Percentiles rank a stretch among this genome's conserved stretches.
Evolutionary conservation across 2,797 vertebrate species (phyloP).

Genomic region (Lacerta bilineata): DNA sequence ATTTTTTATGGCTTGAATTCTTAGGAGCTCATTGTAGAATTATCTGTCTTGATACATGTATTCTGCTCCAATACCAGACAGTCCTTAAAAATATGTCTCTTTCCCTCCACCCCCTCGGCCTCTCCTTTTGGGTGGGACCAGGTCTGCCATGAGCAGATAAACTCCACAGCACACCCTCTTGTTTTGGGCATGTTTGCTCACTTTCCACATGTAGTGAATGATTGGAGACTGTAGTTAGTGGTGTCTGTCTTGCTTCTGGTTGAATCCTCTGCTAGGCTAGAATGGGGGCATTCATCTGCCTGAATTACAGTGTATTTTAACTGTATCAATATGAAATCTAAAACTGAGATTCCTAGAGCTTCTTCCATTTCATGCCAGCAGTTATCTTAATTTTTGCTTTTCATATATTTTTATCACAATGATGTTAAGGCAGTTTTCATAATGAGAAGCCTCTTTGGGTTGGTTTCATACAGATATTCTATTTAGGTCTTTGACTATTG

Average conservation of each 20-base stretch:
- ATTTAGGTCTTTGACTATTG: neutral
- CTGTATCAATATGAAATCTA: neutral
- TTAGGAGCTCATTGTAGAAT: neutral
- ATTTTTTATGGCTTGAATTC: neutral
- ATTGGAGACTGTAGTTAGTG: neutral
- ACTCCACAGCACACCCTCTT: neutral
- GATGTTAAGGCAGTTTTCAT: neutral
- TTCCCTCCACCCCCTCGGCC: neutral
- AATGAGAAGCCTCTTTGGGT: neutral
- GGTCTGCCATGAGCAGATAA: constrained; percentile 31
- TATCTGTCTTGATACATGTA: neutral
- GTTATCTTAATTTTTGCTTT: neutral
- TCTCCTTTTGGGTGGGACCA: neutral
- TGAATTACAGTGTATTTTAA: neutral
- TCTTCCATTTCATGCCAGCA: neutral
- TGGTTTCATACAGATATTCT: neutral
- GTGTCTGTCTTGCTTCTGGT: neutral
- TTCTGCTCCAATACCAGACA: neutral
- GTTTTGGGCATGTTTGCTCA: neutral
- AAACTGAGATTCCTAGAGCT: neutral
- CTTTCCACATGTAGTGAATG: neutral
- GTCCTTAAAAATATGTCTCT: neutral
- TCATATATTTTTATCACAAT: too few species aligned
- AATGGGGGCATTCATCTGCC: neutral
- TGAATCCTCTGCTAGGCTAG: neutral